phyloP scores from a whole-genome alignment of 2,888 invertebrate species.

The Drosophila meridionalis region DNA sequence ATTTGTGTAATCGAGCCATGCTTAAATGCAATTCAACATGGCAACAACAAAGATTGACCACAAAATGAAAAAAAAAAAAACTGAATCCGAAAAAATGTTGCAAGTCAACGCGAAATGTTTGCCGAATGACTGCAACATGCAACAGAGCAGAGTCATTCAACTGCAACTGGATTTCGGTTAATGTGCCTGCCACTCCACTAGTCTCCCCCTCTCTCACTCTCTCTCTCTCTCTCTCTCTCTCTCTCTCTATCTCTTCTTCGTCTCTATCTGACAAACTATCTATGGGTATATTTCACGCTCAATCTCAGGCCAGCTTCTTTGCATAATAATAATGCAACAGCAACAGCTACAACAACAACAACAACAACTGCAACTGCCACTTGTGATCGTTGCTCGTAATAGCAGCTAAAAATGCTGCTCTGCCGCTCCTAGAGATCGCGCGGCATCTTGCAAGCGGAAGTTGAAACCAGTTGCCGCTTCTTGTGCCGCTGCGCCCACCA shows the following conservation, averaged over 20 bases:
- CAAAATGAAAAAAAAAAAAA: background rate
- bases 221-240: slow-evolving; percentile 4
- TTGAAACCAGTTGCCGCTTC: slow-evolving; percentile 40
- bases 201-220: slow-evolving; percentile 17
- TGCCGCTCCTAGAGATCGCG: slow-evolving; percentile 45
- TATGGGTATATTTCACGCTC: slow-evolving; percentile 51
- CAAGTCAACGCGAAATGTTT: slow-evolving; percentile 60
- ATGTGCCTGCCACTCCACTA: slow-evolving; percentile 52
- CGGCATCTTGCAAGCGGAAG: slow-evolving; percentile 49
- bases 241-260: slow-evolving; percentile 1
- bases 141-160: slow-evolving; percentile 70
- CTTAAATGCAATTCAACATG: slow-evolving; percentile 38
- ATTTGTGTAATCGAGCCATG: slow-evolving; percentile 64
- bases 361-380: slow-evolving; percentile 18
- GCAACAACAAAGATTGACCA: slow-evolving; percentile 24
- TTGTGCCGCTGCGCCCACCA: slow-evolving; percentile 24
- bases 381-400: slow-evolving; percentile 56
- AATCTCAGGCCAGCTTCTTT: slow-evolving; percentile 64
- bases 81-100: slow-evolving; percentile 48
- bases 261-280: slow-evolving; percentile 13
- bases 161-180: slow-evolving; percentile 80
- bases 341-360: slow-evolving; percentile 15
- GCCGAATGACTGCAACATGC: slow-evolving; percentile 55
- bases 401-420: slow-evolving; percentile 45
- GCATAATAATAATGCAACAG: slow-evolving; percentile 74